Conservation (phyloP, 2,797 vertebrate species). For the Sphaeramia orbicularis region DNA sequence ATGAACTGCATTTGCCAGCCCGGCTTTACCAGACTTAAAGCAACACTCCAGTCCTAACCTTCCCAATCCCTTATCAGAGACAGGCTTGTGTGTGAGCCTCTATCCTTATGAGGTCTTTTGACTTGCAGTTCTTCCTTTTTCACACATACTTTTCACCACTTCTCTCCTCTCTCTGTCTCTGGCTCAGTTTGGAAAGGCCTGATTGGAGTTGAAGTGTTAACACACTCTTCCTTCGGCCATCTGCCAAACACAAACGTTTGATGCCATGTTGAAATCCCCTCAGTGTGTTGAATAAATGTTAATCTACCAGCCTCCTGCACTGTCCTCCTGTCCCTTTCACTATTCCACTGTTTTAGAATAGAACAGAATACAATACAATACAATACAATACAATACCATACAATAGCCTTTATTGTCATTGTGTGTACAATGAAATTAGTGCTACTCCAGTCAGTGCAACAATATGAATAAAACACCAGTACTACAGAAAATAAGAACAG, state of each 20-base stretch:
- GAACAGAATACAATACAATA: no score
- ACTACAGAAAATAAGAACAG: no score
- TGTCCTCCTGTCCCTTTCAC: background rate
- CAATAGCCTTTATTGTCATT: no score
- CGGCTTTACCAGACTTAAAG: conserved; percentile 31
- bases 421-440: no score
- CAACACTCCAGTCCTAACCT: conserved; percentile 16
- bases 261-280: conserved; percentile 69
- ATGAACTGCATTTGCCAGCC: conserved; percentile 23
- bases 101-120: conserved; percentile 26
- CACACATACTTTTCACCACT: conserved; percentile 13
- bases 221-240: conserved; percentile 65
- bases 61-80: conserved; percentile 18
- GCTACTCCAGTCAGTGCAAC: no score
- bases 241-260: conserved; percentile 65
- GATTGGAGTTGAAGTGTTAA: conserved; percentile 72
- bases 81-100: conserved; percentile 2
- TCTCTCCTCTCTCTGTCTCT: conserved; percentile 34
- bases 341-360: no score
- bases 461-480: no score
- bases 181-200: conserved; percentile 55
- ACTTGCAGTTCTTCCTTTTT: background rate
- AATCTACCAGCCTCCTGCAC: conserved; percentile 66
- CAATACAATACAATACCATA: no score
- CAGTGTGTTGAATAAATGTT: conserved; percentile 65